Conservation (phyloP, 1,140 invertebrate species). For the Monomorium pharaonis region DNA sequence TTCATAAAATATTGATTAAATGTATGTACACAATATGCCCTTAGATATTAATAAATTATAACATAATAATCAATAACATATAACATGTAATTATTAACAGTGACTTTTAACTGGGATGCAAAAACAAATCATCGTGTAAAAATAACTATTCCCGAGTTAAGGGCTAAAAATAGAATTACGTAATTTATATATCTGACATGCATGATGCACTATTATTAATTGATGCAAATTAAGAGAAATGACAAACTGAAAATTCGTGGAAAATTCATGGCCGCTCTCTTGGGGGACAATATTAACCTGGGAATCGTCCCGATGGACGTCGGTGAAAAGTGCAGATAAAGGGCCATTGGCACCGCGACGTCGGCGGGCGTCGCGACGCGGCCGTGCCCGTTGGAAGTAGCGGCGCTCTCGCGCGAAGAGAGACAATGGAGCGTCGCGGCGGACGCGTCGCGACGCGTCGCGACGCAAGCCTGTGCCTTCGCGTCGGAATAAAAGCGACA, state of each 20-base stretch:
- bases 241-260: not conserved
- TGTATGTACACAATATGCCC: too few relatives aligned
- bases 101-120: too few relatives aligned
- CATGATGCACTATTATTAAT: not conserved
- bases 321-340: conserved; percentile 63
- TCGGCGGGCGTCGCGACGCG: conserved; percentile 21
- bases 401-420: conserved; percentile 45
- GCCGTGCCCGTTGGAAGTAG: conserved; percentile 39
- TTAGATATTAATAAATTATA: too few relatives aligned
- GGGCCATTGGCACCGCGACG: conserved; percentile 35
- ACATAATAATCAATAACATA: too few relatives aligned
- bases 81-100: too few relatives aligned
- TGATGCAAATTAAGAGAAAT: not conserved
- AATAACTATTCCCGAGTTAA: not conserved
- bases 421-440: conserved; percentile 60
- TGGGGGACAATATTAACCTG: not conserved
- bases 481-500: conserved; percentile 69
- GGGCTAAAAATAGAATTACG: not conserved
- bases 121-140: too few relatives aligned
- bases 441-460: conserved; percentile 47
- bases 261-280: not conserved
- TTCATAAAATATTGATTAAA: too few relatives aligned
- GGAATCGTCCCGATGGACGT: conserved; percentile 47
- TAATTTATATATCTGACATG: not conserved
- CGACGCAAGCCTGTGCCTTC: conserved; percentile 61